Base-by-base conservation (phyloP, 2,113 vertebrate species). In the Apeltes quadracus region DNA sequence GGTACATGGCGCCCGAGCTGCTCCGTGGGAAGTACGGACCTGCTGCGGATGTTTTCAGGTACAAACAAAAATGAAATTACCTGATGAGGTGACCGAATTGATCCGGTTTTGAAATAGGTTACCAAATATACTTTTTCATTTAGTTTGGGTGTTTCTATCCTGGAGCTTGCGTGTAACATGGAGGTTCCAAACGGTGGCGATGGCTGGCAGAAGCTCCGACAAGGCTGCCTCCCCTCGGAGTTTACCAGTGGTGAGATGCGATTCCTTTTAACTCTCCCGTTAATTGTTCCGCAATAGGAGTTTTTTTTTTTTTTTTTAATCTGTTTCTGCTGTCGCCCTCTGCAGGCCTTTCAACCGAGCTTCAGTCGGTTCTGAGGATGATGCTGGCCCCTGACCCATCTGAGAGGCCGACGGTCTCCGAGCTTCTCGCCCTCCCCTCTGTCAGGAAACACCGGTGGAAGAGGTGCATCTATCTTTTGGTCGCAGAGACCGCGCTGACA, bases 1-100 rank as follows among this genome's bases (percentile, higher is more conserved):
- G 94, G 36, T 97, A 97, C 87, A 96, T 97, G 96, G 96, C 96
- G 1, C 96, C 96, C 0, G 96, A 97, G 87, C 88, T 97, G 63
- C 92, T 97, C 20, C 87, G 82, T 20, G 96, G 96, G 6, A 78
- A 92, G 61, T 97, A 94, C 0, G 93, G 94, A 44, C 93, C 93
- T 5, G 94, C 95, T 1, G 95, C 96, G 0, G 96, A 97, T 7
- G 87, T 97, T 54, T 97, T 96, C 92, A 97, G 96, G 96, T 97
- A 78, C 78, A 71, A 22, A 2, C 3, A 36, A 55, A 54, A 6
- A 41, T 32, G 0, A 44, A n/a, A n/a, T 36, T 0, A 25, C 36
- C 16, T 36, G 20, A 5, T 38, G 6, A 25, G 23, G 32, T 12
- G 22, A 12, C 15, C 15, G 7, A 1, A 44, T 48, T 73, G 2